These are phyloP conservation scores for Hucho hucho DNA, from an alignment of 2,113 vertebrate genomes.

Conservation along the genomic window DNA sequence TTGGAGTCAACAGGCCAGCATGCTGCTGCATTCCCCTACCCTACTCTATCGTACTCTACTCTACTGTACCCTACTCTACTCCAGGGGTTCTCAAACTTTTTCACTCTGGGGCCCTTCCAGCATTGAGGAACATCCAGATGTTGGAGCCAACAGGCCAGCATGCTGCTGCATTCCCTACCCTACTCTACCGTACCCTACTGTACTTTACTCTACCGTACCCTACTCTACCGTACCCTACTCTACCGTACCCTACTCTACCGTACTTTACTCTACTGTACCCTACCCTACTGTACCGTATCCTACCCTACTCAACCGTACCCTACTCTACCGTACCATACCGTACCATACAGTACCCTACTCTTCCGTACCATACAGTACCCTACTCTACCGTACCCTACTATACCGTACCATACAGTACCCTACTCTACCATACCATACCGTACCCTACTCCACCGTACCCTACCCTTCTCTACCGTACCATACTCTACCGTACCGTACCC, in stretches of 20 bases:
- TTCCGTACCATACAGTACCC: neutral
- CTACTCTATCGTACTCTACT: neutral
- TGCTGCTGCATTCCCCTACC: conserved; percentile 5
- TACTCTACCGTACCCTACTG: neutral
- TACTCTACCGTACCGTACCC: too few relatives aligned
- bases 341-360: neutral
- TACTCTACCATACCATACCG: too few relatives aligned
- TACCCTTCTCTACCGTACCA: too few relatives aligned
- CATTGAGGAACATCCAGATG: conserved; percentile 33
- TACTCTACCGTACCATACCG: neutral
- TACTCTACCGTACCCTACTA: neutral
- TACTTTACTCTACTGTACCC: neutral
- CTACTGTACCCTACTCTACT: neutral
- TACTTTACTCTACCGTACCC: neutral
- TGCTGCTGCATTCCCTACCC: conserved; percentile 9
- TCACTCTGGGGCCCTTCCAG: too few relatives aligned
- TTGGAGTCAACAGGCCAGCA: conserved; percentile 41
- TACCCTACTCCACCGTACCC: too few relatives aligned
- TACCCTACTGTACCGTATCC: neutral
- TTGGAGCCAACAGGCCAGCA: conserved; percentile 40
- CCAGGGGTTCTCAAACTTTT: too few relatives aligned
- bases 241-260: neutral
- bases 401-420: neutral
- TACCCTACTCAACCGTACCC: neutral
- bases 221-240: neutral